Base-by-base conservation (phyloP, 2,113 vertebrate genomes). In the Ia io region DNA sequence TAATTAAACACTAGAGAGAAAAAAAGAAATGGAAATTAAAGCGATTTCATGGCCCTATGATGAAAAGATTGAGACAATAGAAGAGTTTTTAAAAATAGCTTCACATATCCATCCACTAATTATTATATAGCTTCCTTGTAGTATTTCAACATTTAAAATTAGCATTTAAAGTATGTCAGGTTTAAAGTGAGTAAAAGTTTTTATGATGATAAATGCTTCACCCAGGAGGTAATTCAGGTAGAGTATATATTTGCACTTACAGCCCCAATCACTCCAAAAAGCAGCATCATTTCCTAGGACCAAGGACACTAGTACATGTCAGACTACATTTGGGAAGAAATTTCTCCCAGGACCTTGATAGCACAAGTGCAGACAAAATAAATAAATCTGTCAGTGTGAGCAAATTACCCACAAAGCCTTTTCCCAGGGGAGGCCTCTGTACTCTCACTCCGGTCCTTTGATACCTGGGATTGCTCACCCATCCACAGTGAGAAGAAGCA, bases 361-460 rank as follows among this genome's bases (percentile, higher is more conserved):
- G 71, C 49, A 79, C 32, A 92, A 71, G 32, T 88, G 13, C 65
- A 95, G 47, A 65, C 59, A 69, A 73, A 95, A 95, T 92, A 96
- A 96, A 96, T 88, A 95, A 78, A 97, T 84, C 83, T 90, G 82
- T 88, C 94, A 82, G 12, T 90, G 28, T 88, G 89, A 93, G 90
- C 71, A 92, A 96, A 94, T 79, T 56, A 65, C 40, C 73, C 88
- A 84, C 67, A 78, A 35, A 95, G 84, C 42, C 37, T 65, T 16
- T 74, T 92, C 82, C 92, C 59, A 18, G 49, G 67, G 40, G 47
- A 3, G 2, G 74, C 40, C 30, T 85, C 51, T 44, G 32, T 42
- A 10, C 20, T 90, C 10, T 94, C 70, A 28, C 25, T 77, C 9
- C 14, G 44, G 53, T 3, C 70, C 59, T 83, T 59, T 42, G 59